Evolutionary conservation across 2,888 invertebrate genomes (phyloP).

Genomic region (Galeopsomyia nigrocyanea): DNA sequence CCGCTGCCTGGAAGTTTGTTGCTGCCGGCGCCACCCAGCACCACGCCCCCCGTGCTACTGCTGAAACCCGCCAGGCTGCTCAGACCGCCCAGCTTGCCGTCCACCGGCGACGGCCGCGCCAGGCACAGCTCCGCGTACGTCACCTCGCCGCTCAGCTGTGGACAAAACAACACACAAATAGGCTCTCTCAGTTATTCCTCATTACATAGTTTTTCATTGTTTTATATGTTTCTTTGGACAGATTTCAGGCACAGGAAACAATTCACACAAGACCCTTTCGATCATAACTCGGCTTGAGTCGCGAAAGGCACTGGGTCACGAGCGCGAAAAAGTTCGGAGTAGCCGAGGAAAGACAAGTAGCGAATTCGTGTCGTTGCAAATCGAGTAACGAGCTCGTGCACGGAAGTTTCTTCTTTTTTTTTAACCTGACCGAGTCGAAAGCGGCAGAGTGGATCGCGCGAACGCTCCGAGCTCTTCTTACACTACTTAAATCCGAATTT

Average conservation of each 20-base stretch:
- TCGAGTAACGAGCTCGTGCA: not conserved
- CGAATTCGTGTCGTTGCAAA: too few relatives aligned
- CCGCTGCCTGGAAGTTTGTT: constrained; percentile 59
- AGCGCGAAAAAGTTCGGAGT: too few relatives aligned
- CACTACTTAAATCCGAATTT: constrained; percentile 45
- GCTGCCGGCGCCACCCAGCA: constrained; percentile 65
- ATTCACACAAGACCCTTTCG: too few relatives aligned
- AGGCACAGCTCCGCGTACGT: constrained; percentile 76
- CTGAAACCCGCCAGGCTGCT: constrained; percentile 60
- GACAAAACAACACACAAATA: constrained; percentile 33
- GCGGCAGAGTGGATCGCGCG: too few relatives aligned
- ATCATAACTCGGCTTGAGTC: too few relatives aligned
- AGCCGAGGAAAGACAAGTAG: too few relatives aligned
- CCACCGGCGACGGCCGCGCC: constrained; percentile 71
- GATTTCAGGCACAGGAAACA: too few relatives aligned
- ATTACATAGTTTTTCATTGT: too few relatives aligned
- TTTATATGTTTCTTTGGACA: too few relatives aligned
- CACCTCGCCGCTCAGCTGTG: constrained; percentile 71
- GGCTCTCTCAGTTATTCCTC: too few relatives aligned
- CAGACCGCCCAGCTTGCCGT: constrained; percentile 65
- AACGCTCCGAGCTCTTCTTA: constrained; percentile 4
- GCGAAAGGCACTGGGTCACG: too few relatives aligned
- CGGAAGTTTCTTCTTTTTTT: constrained; percentile 4
- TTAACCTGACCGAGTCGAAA: not conserved
- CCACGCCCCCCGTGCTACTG: constrained; percentile 68